Evolutionary conservation across 1,140 invertebrate genomes (phyloP).

Genomic region (Ceratosolen solmsi): DNA sequence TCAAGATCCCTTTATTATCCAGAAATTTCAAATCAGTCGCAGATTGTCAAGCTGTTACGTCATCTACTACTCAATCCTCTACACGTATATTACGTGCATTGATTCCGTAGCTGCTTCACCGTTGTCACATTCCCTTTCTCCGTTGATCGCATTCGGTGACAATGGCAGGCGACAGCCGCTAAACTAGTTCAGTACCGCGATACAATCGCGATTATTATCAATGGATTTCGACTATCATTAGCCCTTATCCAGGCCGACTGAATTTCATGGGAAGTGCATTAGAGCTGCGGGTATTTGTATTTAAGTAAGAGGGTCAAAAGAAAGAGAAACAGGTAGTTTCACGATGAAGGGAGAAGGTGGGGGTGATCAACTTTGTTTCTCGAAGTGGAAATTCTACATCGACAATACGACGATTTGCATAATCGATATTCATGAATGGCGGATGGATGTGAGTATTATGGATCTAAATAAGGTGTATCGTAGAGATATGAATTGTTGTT

Average conservation of each 20-base stretch:
- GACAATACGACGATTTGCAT: background rate
- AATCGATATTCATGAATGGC: conserved; percentile 20
- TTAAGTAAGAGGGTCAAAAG: background rate
- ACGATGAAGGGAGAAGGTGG: background rate
- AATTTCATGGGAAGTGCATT: conserved; percentile 37
- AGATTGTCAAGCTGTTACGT: no score
- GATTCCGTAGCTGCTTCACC: background rate
- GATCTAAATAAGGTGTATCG: conserved; percentile 2
- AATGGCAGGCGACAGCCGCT: conserved; percentile 21
- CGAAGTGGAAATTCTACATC: background rate
- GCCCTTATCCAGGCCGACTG: conserved; percentile 54
- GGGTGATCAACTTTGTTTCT: conserved; percentile 28
- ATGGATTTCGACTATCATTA: conserved; percentile 64
- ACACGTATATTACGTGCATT: conserved; percentile 15
- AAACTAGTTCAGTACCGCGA: conserved; percentile 57
- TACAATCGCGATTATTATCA: conserved; percentile 66
- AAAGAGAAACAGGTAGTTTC: background rate
- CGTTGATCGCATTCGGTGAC: conserved; percentile 25
- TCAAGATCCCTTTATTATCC: background rate
- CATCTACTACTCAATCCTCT: background rate
- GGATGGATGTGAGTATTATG: background rate
- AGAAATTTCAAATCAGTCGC: background rate
- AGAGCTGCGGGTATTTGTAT: background rate
- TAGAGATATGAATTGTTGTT: background rate
- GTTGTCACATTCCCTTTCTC: conserved; percentile 29